Base-by-base conservation (phyloP, 2,797 vertebrate genomes). In the Spatula clypeata region DNA sequence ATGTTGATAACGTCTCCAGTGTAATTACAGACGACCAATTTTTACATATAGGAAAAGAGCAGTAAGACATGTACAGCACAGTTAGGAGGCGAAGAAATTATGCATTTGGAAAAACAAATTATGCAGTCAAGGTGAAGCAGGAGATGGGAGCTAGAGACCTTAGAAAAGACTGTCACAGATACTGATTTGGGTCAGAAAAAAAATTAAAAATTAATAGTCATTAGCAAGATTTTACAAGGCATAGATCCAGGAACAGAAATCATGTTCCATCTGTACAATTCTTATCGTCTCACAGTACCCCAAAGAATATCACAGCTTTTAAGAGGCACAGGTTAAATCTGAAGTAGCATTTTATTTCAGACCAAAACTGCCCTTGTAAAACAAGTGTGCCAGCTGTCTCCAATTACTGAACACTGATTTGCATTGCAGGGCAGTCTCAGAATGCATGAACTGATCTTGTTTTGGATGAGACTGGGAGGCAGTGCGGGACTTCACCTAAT, bases 281-380 rank as follows among this genome's bases (percentile, higher is more conserved):
- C 21, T 49, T 60, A 5, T 36, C 3, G 55, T 58, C 34, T 87
- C 20, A 64, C 51, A 51, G 20, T 13, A 42, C 29, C n/a, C 31
- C 49, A 54, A 60, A 69, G 20, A 69, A 24, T 34, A 57, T n/a
- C 42, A 74, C 11, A 79, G 15, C 6, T 21, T 44, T 53, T 65
- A 15, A 60, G 44, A 90, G 31, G 20, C 58, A 69, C 44, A 6
- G 4, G 8, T 45, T 55, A 58, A 6, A 3, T 45, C 54, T 72
- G 29, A 60, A 65, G 32, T 3, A 24, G 2, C 15, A 11, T 67
- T 71, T 26, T 38, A 10, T 32, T 90, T 61, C 49, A 82, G 31
- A n/a, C 5, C 20, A 69, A 8, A 79, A 53, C 13, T 1, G 0
- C 14, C 21, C 6, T 34, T 36, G 5, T 58, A 38, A 74, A 66